phyloP scores from a whole-genome alignment of 2,888 invertebrate genomes.

The Pseudococcus viburni region DNA sequence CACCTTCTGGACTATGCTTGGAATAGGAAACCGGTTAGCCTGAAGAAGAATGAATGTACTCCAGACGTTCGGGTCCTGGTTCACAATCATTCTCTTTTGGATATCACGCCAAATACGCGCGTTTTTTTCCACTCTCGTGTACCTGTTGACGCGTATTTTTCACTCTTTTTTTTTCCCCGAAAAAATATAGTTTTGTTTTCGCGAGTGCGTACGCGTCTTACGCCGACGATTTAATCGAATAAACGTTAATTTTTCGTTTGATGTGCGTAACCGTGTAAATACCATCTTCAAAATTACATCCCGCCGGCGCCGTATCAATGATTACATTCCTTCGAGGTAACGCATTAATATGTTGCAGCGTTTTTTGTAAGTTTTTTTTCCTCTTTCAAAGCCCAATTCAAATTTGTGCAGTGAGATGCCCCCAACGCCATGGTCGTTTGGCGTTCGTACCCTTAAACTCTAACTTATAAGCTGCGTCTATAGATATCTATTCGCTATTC shows the following conservation, averaged over 20 bases:
- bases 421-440: neutral
- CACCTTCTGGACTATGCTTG: slow-evolving; percentile 37
- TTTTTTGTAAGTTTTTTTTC: slow-evolving; percentile 15
- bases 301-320: slow-evolving; percentile 32
- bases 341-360: slow-evolving; percentile 24
- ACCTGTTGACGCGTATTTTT: neutral
- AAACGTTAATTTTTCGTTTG: neutral
- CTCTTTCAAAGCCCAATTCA: neutral
- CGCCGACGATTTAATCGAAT: neutral
- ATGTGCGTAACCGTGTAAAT: neutral
- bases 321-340: slow-evolving; percentile 37
- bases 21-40: slow-evolving; percentile 48
- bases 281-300: slow-evolving; percentile 21
- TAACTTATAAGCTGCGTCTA: neutral
- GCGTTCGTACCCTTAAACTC: neutral
- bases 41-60: slow-evolving; percentile 45
- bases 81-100: slow-evolving; percentile 42
- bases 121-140: neutral
- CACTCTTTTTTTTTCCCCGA: neutral
- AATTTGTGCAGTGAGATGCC: neutral
- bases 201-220: neutral
- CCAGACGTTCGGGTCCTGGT: slow-evolving; percentile 39
- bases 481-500: neutral
- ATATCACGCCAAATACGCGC: slow-evolving; percentile 19
- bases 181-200: slow-evolving; percentile 25